A percentile compares a stretch with the other conserved stretches of the same genome.
Evolutionary conservation across 2,113 vertebrate genomes (phyloP).

Genomic region (Fukomys damarensis): DNA sequence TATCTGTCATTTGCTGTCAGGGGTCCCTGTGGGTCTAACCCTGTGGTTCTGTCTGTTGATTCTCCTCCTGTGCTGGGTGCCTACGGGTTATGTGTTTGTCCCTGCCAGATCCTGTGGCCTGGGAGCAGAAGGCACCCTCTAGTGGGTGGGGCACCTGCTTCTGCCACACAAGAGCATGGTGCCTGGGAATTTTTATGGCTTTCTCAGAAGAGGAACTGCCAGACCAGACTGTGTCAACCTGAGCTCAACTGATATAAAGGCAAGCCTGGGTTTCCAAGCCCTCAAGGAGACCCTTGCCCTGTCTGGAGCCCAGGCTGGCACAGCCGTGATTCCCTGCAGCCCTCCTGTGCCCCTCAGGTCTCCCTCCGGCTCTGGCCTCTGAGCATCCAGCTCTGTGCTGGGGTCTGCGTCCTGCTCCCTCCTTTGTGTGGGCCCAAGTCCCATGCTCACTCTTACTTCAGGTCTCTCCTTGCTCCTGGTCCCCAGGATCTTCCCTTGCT

Average conservation of each 20-base stretch:
- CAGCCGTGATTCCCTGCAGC: fast-evolving
- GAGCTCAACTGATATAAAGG: background rate
- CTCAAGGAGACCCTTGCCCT: background rate
- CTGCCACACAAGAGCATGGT: background rate
- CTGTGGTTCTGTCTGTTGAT: background rate
- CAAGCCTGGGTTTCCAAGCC: background rate
- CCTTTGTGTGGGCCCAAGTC: background rate
- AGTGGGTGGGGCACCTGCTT: background rate
- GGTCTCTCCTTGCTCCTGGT: background rate
- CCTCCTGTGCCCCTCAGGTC: fast-evolving
- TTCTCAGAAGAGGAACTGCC: background rate
- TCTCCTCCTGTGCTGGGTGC: background rate
- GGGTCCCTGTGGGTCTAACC: background rate
- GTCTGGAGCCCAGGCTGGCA: background rate
- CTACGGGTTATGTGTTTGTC: background rate
- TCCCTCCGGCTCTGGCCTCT: background rate
- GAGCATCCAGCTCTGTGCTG: background rate
- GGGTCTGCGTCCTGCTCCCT: background rate
- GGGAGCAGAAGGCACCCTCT: background rate
- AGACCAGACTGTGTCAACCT: background rate
- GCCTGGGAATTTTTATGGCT: background rate
- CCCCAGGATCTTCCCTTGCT: background rate
- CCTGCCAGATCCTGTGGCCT: background rate
- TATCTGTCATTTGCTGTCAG: background rate
- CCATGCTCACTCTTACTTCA: background rate